Percentiles rank a stretch among this genome's conserved stretches.
Evolutionary conservation across 2,888 invertebrate genomes (phyloP).

Genomic region (Mechanitis messenoides): DNA sequence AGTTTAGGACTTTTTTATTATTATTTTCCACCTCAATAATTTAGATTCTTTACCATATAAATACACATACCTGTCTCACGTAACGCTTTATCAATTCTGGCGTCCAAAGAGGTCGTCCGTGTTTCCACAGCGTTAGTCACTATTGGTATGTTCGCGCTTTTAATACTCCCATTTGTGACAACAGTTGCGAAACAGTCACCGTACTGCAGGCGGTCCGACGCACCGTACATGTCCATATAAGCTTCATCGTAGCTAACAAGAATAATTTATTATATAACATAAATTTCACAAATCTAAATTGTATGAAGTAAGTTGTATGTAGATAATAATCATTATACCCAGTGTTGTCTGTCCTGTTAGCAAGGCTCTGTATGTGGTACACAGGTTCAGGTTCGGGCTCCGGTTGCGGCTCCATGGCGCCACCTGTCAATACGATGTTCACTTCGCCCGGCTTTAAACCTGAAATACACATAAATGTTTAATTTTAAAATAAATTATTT

Average conservation of each 20-base stretch:
- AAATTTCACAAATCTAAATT: not conserved
- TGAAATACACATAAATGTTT: constrained; percentile 27
- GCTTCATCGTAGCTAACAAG: constrained; percentile 60
- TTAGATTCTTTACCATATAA: not conserved
- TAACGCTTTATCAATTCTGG: constrained; percentile 54
- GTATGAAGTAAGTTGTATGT: not conserved
- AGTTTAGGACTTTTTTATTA: not conserved
- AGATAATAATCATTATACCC: constrained; percentile 25
- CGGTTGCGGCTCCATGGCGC: constrained; percentile 25
- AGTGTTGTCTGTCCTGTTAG: constrained; percentile 45
- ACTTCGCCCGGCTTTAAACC: constrained; percentile 66
- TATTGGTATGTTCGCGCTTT: constrained; percentile 21
- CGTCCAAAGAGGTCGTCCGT: constrained; percentile 48
- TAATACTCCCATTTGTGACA: constrained; percentile 11
- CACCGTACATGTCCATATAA: constrained; percentile 68
- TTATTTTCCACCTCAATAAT: too few relatives aligned
- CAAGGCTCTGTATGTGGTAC: constrained; percentile 60
- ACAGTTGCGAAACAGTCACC: constrained; percentile 59
- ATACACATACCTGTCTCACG: constrained; percentile 45
- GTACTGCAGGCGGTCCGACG: constrained; percentile 62
- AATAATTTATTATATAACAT: too few relatives aligned
- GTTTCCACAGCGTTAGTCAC: constrained; percentile 8
- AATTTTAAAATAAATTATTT: too few relatives aligned
- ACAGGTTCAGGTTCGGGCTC: constrained; percentile 37
- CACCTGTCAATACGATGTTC: constrained; percentile 65